Base-by-base conservation (phyloP, 1,140 invertebrate genomes). In the Neodiprion fabricii region DNA sequence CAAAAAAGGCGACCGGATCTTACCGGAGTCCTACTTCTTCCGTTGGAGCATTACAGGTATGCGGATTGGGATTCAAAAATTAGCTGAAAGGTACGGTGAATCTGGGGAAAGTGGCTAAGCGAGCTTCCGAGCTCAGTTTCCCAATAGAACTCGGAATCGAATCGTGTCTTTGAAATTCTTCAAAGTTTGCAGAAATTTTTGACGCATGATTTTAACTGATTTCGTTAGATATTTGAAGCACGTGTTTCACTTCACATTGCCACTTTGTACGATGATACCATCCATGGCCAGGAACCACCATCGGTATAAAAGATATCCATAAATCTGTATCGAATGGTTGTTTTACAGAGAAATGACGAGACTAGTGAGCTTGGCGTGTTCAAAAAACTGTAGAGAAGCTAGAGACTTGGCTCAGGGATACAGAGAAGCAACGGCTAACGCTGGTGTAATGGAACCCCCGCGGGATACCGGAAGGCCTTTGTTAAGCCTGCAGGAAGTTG, bases 401-500 rank as follows among this genome's bases (percentile, higher is more conserved):
- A 81, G 86, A 69, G 87, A 89, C 12, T 79, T 89, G 47, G 81
- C 85, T 4, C 87, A 88, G 69, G 86, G 89, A 28, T 96, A 96
- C 83, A 91, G 94, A 81, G 94, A 95, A 80, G 94, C 95, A 7
- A 95, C 94, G 1, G 92, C 94, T 5, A 93, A 92, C 74, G 94
- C 93, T 9, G 94, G 94, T 5, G 86, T 96, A 7, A 96, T 96
- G 95, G 95, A 95, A 79, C 93, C 95, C 0, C 91, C 94, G 40
- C 92, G 94, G 9, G 94, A 96, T 79, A 86, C 84, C 49, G 95
- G 95, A 1, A 91, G 93, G 79, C 95, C 94, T 0, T 80, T 96
- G 48, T 84, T 96, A 4, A 95, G 94, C 53, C 89, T 96, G 47
- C 94, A 95, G 84, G 95, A 96, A 82, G 89, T 96, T 67, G 95